These are phyloP conservation scores for Cyclura pinguis DNA, from an alignment of 2,797 vertebrate genomes.

Conservation along the genomic window DNA sequence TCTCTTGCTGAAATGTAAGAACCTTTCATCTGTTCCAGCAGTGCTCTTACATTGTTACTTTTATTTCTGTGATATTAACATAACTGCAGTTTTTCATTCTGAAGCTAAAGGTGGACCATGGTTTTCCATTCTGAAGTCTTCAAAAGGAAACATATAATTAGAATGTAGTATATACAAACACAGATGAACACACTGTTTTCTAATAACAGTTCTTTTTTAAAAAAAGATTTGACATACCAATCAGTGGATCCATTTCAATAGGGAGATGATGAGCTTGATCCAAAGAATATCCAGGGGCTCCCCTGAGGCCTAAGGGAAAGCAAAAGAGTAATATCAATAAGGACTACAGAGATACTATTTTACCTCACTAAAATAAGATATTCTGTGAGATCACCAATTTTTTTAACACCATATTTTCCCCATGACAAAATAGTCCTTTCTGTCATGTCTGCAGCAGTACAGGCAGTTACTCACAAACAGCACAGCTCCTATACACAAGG, in stretches of 20 bases:
- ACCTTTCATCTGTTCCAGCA: neutral
- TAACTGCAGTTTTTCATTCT: slow-evolving; percentile 47
- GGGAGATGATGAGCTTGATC: slow-evolving; percentile 98
- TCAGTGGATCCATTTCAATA: slow-evolving; percentile 98
- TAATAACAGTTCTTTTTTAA: slow-evolving; percentile 54
- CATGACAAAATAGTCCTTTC: neutral
- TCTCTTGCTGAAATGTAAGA: neutral
- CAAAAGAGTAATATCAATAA: slow-evolving; percentile 30
- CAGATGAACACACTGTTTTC: slow-evolving; percentile 38
- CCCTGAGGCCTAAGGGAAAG: slow-evolving; percentile 87
- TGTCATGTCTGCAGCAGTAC: no score
- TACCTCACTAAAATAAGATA: neutral
- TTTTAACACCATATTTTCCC: neutral
- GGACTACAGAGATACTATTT: neutral
- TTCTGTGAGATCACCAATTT: neutral
- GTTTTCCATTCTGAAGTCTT: slow-evolving; percentile 33
- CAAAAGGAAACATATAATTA: slow-evolving; percentile 53
- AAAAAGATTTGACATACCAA: slow-evolving; percentile 84
- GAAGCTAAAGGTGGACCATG: neutral
- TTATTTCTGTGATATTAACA: slow-evolving; percentile 20
- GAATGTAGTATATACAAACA: slow-evolving; percentile 46
- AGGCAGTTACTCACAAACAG: no score
- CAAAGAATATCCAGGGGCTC: slow-evolving; percentile 96
- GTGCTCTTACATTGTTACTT: neutral
- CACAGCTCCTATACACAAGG: no score